Evolutionary conservation across 92 coral and sea anemone genomes (phyloP).

Genomic region (Paramuricea clavata): DNA sequence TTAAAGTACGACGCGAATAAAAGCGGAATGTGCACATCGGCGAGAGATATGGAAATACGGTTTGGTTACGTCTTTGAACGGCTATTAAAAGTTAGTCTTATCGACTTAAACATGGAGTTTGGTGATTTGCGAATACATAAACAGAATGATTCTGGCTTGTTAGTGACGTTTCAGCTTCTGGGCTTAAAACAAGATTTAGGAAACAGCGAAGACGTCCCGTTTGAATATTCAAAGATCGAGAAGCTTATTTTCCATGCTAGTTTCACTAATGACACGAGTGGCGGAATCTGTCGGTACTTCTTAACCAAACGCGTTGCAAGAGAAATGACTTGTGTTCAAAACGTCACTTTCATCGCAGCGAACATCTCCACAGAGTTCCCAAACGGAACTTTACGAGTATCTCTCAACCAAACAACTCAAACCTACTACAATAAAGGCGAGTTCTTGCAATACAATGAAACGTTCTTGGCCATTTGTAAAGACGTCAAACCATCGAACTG

Average conservation of each 20-base stretch:
- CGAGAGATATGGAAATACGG: not conserved
- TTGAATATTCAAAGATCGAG: not conserved
- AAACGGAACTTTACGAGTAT: not conserved
- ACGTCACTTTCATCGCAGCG: not conserved
- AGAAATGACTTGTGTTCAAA: not conserved
- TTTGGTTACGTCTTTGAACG: conserved; percentile 2
- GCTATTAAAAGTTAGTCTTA: conserved; percentile 10
- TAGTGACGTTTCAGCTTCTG: not conserved
- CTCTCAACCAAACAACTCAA: not conserved
- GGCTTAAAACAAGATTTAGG: not conserved
- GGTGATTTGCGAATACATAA: not conserved
- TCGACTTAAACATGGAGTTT: not conserved
- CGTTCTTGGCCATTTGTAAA: not conserved
- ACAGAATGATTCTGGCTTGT: not conserved
- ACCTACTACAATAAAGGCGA: not conserved
- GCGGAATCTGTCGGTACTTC: not conserved
- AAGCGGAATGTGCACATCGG: not conserved
- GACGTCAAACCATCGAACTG: conserved; percentile 1
- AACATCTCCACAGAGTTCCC: not conserved
- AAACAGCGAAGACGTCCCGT: not conserved
- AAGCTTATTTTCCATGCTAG: conserved; percentile 1
- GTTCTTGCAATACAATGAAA: conserved; percentile 4
- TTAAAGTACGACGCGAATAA: not conserved
- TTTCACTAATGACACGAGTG: not conserved
- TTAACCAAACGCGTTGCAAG: not conserved